Base-by-base conservation (phyloP, 2,888 invertebrate species). In the Cephus spinipes region DNA sequence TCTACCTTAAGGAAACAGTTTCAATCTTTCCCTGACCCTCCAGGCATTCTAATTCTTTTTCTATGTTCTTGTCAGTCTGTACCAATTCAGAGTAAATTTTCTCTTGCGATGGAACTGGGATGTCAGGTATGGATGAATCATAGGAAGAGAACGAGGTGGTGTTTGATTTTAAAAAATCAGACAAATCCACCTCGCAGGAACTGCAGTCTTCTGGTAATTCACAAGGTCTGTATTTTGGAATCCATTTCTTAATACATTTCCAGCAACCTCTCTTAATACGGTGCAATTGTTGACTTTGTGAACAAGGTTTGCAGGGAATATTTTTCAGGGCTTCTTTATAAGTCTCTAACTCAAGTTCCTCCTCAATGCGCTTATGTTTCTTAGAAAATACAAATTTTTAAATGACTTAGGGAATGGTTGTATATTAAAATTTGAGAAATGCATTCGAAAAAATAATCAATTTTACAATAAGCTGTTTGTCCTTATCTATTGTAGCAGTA, bases 401-500 rank as follows among this genome's bases (percentile, higher is more conserved):
- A 15, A 55, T 55, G 9, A 23, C 40, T 40, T 15, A 55, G 23
- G 23, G 23, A 55, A 23, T 55, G 9, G 9, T 9, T 55, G 0
- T 55, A 23, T 23, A 23, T 55, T 55, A 9, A 55, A 55, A 23
- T 55, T 23, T 55, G 23, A 55, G 55, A 55, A 55, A 23, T 55
- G 23, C 55, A 23, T 55, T 15, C 6, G 23, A 55, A 23, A 23
- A 55, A 55, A 55, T 23, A 55, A 23, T 15, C 1, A 55, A n/a
- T 69, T 33, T 73, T 77, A 81, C 82, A 68, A 79, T 34, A 73
- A 82, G 75, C 73, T 80, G 79, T 2, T 23, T 73, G 23, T 84
- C 83, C 82, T 81, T 81, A 15, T 30, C n/a, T 40, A 79, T 76
- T 1, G 80, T 86, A 33, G 80, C 80, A 30, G 80, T 33, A 11